phyloP scores from a whole-genome alignment of 2,113 vertebrate genomes.

The Anarrhichthys ocellatus region DNA sequence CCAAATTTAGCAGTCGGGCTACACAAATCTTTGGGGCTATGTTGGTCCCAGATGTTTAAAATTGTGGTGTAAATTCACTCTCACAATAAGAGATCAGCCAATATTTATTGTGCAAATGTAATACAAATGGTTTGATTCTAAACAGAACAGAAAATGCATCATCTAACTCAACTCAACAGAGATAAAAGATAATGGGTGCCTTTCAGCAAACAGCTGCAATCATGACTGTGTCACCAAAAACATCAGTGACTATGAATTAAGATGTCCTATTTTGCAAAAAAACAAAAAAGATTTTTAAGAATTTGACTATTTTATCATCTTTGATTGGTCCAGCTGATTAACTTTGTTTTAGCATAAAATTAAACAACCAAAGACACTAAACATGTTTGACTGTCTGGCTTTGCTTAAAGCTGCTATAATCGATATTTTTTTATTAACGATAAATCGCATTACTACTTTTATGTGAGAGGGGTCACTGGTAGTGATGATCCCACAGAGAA shows the following conservation, averaged over 20 bases:
- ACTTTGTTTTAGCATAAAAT: neutral
- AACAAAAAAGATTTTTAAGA: neutral
- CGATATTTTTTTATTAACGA: neutral
- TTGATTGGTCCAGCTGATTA: neutral
- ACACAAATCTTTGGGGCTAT: conserved; percentile 29
- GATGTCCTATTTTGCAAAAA: conserved; percentile 2
- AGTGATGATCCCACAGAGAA: too few species aligned
- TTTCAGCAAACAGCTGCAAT: conserved; percentile 42
- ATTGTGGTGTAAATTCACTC: conserved; percentile 27
- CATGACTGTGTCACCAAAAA: neutral
- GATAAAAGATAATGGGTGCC: conserved; percentile 37
- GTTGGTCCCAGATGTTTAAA: conserved; percentile 52
- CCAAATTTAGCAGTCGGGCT: conserved; percentile 45
- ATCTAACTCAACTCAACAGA: conserved; percentile 24
- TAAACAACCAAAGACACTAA: neutral
- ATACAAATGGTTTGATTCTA: conserved; percentile 12
- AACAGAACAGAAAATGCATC: conserved; percentile 14
- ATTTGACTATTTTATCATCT: neutral
- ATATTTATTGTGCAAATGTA: conserved; percentile 27
- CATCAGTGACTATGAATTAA: neutral
- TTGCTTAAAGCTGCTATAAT: neutral
- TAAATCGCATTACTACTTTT: neutral
- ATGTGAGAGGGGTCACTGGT: neutral
- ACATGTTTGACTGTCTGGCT: neutral
- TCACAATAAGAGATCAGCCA: conserved; percentile 30